These are phyloP conservation scores for Julus scanicus DNA, from an alignment of 2,888 invertebrate genomes.

Conservation along the genomic window DNA sequence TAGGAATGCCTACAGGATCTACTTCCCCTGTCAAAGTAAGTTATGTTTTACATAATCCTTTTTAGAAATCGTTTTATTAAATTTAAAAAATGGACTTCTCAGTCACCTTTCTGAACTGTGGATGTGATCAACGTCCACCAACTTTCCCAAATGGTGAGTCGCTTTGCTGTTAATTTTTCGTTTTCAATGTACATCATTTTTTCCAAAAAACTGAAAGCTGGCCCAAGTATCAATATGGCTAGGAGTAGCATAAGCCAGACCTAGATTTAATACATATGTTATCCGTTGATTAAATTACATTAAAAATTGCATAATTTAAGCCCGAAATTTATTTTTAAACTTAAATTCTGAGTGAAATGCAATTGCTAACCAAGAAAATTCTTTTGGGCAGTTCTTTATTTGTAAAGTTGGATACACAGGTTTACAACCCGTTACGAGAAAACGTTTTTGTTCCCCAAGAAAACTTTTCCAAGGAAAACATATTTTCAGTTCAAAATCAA, in stretches of 20 bases:
- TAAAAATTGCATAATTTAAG: no score
- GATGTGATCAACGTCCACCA: slow-evolving; percentile 48
- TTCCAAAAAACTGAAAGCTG: slow-evolving; percentile 50
- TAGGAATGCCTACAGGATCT: background rate
- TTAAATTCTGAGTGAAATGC: no score
- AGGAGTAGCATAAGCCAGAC: slow-evolving; percentile 53
- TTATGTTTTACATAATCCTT: background rate
- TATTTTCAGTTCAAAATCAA: no score
- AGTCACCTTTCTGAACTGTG: slow-evolving; percentile 47
- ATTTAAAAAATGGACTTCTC: background rate
- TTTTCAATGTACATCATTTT: slow-evolving; percentile 24
- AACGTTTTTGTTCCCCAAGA: no score
- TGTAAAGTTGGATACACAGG: background rate
- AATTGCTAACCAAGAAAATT: no score
- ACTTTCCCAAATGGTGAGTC: slow-evolving; percentile 32
- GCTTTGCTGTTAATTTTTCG: background rate
- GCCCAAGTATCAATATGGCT: slow-evolving; percentile 51
- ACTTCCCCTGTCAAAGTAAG: slow-evolving; percentile 52
- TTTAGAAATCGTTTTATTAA: background rate
- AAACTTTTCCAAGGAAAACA: no score
- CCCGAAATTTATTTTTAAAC: no score
- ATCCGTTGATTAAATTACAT: no score
- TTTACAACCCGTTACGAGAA: no score
- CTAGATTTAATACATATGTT: background rate
- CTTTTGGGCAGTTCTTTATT: no score